Percentiles rank a stretch among this genome's conserved stretches.
Conservation (phyloP, 2,797 vertebrate species). For the Meriones psammophilus region DNA sequence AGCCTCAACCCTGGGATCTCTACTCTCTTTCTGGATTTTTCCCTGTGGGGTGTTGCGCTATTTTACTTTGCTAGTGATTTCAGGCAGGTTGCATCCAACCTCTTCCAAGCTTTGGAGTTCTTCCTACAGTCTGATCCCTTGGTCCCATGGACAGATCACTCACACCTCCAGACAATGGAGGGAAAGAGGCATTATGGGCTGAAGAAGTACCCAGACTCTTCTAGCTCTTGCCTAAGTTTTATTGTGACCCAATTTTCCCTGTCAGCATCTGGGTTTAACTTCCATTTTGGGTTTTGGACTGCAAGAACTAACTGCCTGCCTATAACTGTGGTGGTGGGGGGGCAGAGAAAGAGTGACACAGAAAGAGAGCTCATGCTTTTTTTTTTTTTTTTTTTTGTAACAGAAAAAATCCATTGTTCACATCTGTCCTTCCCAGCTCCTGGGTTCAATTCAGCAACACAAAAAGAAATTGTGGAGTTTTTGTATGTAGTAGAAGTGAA, state of each 20-base stretch:
- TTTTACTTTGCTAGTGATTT: not conserved
- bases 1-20: not conserved
- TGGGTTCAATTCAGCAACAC: not conserved
- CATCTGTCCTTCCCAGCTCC: not conserved
- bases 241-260: not conserved
- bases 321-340: too few species aligned
- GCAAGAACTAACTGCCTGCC: not conserved
- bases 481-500: not conserved
- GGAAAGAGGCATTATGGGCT: not conserved
- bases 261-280: not conserved
- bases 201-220: not conserved
- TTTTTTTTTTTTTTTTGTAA: not conserved
- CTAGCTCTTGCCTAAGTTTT: not conserved
- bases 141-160: not conserved
- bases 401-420: not conserved
- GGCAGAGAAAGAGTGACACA: too few species aligned
- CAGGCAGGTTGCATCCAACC: not conserved
- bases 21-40: not conserved
- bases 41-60: not conserved
- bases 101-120: not conserved
- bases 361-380: too few species aligned
- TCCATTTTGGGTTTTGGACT: not conserved
- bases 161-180: too few species aligned
- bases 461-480: not conserved
- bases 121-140: not conserved